Evolutionary conservation across 2,797 vertebrate genomes (phyloP).

Genomic region (Psittacula echo): DNA sequence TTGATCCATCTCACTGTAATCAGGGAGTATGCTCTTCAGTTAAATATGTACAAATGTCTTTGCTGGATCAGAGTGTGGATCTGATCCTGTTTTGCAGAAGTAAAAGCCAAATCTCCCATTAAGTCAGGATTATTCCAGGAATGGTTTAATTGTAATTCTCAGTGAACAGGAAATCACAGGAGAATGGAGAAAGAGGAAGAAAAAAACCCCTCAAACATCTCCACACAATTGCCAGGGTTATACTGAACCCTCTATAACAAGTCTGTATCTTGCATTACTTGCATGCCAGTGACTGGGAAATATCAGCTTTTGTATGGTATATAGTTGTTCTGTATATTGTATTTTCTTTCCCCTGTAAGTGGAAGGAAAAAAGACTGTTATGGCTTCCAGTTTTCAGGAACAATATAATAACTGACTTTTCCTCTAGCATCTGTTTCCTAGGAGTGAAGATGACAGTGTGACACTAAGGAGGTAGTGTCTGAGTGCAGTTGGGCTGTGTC

Average conservation of each 20-base stretch:
- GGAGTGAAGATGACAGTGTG: neutral
- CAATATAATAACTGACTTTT: neutral
- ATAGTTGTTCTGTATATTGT: neutral
- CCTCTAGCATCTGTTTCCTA: neutral
- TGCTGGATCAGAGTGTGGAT: neutral
- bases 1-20: neutral
- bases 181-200: neutral
- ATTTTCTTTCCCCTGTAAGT: neutral
- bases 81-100: neutral
- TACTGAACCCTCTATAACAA: neutral
- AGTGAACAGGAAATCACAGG: neutral
- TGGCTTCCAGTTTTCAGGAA: neutral
- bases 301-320: neutral
- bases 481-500: rapidly evolving
- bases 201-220: neutral
- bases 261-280: neutral
- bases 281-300: neutral
- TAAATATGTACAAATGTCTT: neutral
- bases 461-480: neutral
- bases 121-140: neutral
- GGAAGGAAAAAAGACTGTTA: neutral
- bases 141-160: neutral
- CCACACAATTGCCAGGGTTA: neutral
- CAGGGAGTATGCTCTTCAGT: neutral
- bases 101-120: neutral